A percentile compares a stretch with the other conserved stretches of the same genome.
phyloP scores from a whole-genome alignment of 2,113 vertebrate genomes.

The Caloenas nicobarica region DNA sequence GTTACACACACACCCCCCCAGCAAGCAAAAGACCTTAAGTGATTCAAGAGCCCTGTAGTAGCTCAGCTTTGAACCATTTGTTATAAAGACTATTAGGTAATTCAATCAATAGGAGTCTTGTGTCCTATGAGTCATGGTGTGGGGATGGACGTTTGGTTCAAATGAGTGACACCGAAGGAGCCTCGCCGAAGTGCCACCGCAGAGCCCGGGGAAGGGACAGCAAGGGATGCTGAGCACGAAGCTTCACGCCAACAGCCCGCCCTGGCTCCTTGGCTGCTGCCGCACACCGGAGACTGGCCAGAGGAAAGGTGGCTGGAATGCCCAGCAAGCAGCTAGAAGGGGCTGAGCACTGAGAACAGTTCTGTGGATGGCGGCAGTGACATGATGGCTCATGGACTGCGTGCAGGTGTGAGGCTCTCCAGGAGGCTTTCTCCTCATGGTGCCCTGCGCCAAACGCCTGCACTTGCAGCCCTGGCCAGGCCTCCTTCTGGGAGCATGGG shows the following conservation, averaged over 20 bases:
- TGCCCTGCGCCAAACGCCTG: background rate
- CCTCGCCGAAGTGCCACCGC: rapidly evolving
- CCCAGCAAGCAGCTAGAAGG: background rate
- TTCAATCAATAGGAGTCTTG: background rate
- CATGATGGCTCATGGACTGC: background rate
- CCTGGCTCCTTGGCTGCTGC: background rate
- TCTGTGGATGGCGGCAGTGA: background rate
- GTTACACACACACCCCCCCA: background rate
- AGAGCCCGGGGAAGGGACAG: background rate
- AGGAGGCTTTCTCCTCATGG: background rate
- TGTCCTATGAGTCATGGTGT: rapidly evolving
- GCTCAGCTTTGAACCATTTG: background rate
- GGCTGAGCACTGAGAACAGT: background rate
- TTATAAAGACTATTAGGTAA: background rate
- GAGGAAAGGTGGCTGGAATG: background rate
- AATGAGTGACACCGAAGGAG: background rate
- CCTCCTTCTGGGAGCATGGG: background rate
- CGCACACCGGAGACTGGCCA: background rate
- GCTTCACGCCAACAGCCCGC: background rate
- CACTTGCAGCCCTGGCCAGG: background rate
- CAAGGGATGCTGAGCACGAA: background rate
- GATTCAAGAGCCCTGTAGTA: background rate
- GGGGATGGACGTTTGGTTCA: background rate
- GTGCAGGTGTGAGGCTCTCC: background rate
- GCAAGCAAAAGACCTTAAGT: background rate